phyloP scores from a whole-genome alignment of 2,797 vertebrate species.

The Coregonus sp. region DNA sequence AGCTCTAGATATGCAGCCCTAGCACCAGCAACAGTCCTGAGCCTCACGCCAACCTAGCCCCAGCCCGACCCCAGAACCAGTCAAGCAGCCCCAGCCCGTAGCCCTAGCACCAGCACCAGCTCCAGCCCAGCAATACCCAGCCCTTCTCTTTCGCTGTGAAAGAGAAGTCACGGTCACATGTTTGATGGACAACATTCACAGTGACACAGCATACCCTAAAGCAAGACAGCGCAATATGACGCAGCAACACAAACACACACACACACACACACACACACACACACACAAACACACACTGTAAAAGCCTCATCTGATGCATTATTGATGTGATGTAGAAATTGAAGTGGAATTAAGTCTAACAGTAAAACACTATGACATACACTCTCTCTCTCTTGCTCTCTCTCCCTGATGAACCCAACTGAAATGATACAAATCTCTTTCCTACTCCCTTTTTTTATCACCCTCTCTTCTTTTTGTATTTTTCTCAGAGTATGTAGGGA shows the following conservation, averaged over 20 bases:
- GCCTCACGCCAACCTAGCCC: neutral
- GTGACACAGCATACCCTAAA: conserved; percentile 24
- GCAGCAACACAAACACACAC: neutral
- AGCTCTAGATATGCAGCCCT: neutral
- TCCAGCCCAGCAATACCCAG: neutral
- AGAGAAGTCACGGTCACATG: conserved; percentile 12
- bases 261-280: conserved; percentile 35
- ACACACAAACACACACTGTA: conserved; percentile 22
- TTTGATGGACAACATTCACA: conserved; percentile 8
- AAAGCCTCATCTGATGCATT: conserved; percentile 23
- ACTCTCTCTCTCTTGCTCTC: conserved; percentile 8
- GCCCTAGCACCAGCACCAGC: neutral
- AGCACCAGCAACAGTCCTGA: neutral
- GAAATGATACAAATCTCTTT: conserved; percentile 52
- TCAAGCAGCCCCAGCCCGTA: neutral
- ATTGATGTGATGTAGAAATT: conserved; percentile 22
- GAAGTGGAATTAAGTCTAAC: conserved; percentile 27
- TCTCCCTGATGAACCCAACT: conserved; percentile 32
- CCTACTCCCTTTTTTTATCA: conserved; percentile 39
- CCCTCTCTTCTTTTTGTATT: conserved; percentile 56
- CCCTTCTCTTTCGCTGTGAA: neutral
- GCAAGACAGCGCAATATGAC: conserved; percentile 14
- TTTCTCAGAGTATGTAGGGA: conserved; percentile 61
- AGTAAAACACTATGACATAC: conserved; percentile 25
- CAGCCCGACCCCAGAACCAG: too few species aligned